Percentiles rank a stretch among this genome's conserved stretches.
These are phyloP conservation scores for Dorcus parallelipipedus DNA, from an alignment of 2,888 invertebrate genomes.

Conservation along the genomic window DNA sequence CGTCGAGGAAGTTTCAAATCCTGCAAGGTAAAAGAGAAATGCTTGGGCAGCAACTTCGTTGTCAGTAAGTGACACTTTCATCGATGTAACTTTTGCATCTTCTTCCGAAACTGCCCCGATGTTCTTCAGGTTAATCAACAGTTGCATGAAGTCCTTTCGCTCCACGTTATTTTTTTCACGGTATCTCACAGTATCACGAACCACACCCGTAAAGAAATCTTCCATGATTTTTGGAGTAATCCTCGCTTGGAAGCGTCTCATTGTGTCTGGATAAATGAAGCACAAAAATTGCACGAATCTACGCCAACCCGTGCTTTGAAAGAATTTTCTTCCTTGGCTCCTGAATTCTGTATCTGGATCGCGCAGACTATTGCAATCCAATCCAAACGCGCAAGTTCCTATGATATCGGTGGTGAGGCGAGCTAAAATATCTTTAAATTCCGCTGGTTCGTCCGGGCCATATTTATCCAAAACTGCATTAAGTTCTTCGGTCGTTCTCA, in stretches of 20 bases:
- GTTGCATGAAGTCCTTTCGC: conserved; percentile 41
- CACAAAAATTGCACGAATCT: conserved; percentile 9
- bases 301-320: neutral
- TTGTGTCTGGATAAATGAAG: conserved; percentile 21
- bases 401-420: conserved; percentile 3
- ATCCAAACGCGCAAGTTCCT: conserved; percentile 4
- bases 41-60: conserved; percentile 36
- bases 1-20: conserved; percentile 48
- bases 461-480: neutral
- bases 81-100: neutral
- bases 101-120: neutral
- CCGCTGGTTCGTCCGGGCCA: neutral
- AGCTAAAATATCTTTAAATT: conserved; percentile 3
- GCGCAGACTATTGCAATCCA: conserved; percentile 1
- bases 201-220: conserved; percentile 32
- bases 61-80: neutral
- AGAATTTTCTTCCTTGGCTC: neutral
- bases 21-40: conserved; percentile 47
- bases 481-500: neutral
- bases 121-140: conserved; percentile 32
- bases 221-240: conserved; percentile 27
- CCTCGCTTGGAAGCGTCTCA: conserved; percentile 19
- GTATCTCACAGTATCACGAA: conserved; percentile 31
- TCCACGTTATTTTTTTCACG: conserved; percentile 21
- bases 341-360: conserved; percentile 3